Evolutionary conservation across 2,113 vertebrate genomes (phyloP), one percentile per base, ranked within the genome.

Genomic region (Paramormyrops kingsleyae): DNA sequence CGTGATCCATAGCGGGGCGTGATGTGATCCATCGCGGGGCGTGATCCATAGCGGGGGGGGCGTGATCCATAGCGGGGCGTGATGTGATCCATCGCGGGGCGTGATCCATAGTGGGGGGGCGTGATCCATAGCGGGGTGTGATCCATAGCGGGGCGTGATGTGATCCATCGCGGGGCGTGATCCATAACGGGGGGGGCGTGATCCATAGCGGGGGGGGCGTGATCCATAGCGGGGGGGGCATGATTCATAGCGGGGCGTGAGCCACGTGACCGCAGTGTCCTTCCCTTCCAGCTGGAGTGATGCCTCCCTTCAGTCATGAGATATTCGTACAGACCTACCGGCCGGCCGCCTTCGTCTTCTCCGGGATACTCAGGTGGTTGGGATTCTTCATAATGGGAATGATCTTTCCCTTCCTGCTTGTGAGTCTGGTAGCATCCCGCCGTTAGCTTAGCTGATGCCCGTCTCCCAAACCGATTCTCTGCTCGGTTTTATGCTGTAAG

Each of bases 311-410:
- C 17, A 89, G 53, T 88, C 92, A 87, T 6, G 96, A 97, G 92
- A 87, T 96, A 83, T 96, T 96, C 70, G 87, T 94, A 74, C 96
- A 97, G 91, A 95, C 95, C 0, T 89, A 94, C 87, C 94, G 94
- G 1, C 56, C 93, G 10, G 93, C 94, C n/a, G 94, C 96, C 0
- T 94, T 94, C n/a, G 92, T 93, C 80, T 27, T 96, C 27, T 46
- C 21, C 0, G 95, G 95, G 53, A 52, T 92, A 0, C 70, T 92
- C 44, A 88, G 92, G 39, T 96, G 96, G 95, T 1, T 90, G 2
- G 3, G 77, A 0, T 91, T 92, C 0, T 52, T 91, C 15, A 0
- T 94, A 0, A 1, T 95, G n/a, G 93, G 95, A 49, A 91, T 95
- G 0, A 47, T 91, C 88, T 96, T 96, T 74, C 95, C 95, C 0